Base-by-base conservation (phyloP, 2,888 invertebrate genomes). In the Drosophila monieri region DNA sequence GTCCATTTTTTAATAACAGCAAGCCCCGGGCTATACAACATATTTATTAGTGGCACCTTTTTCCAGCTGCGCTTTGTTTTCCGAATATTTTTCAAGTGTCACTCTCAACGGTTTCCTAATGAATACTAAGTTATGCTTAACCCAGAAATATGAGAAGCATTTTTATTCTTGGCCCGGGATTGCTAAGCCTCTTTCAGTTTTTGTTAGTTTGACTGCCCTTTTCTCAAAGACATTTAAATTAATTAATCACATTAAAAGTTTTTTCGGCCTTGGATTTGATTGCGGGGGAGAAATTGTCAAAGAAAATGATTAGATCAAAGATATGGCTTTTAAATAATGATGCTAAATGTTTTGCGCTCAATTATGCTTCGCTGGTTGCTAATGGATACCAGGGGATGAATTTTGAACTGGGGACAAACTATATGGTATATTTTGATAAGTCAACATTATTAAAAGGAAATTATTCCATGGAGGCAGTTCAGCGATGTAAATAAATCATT, bases 281-380 rank as follows among this genome's bases (percentile, higher is more conserved):
- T 5, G 41, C 41, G 32, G 48, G 37, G 59, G 54, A 43, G 49
- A 72, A 73, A 77, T 75, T 80, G 69, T 80, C 80, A 80, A 76
- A 83, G 74, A 58, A 70, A 76, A 83, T 83, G 80, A 81, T 81
- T 81, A 80, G 80, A 81, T 81, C 84, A 81, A 83, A 83, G 83
- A 81, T 81, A 81, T 76, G 74, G 60, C 73, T 6, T 37, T 51
- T 27, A 77, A 65, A 80, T 83, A 83, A 80, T 83, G 80, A 81
- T 80, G 78, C 78, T 68, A 78, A 83, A 80, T 80, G 78, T 69
- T 80, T 78, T 80, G 74, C 72, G 64, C 73, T 80, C 75, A 80
- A 80, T 80, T 80, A 78, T 83, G 80, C 76, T 55, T 71, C 66
- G 71, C 61, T 79, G 76, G 62, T 57, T 48, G 68, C 73, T 76